Base-by-base conservation (phyloP, 30 jellyfish, hydroid and myxozoan species). In the Hydractinia echinata region DNA sequence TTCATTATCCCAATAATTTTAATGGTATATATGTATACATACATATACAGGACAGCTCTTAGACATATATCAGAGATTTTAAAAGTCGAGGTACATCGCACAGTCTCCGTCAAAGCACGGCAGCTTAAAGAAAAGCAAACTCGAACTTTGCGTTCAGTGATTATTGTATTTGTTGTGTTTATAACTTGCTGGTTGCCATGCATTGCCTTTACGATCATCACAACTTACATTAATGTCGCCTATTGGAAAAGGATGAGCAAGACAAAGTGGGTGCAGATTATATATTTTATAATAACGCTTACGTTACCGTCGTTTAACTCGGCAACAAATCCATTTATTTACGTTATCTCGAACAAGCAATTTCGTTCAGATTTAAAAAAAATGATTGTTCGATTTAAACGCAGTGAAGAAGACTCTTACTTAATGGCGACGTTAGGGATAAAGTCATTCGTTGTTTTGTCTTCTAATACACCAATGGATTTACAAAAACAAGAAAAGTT, bases 261-360 rank as follows among this genome's bases (percentile, higher is more conserved):
- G 15, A 60, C 18, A 10, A 9, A 54, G 15, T 77, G 73, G 74
- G 8, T 30, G 6, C 51, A 39, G 21, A 48, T 13, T 74, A 7
- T 49, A 13, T 74, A 74, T 48, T 54, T 77, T 5, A 44, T 77
- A 53, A 7, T 77, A 5, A 61, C 73, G 7, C 55, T 44, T 30
- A 52, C 67, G n/a, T 53, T 80, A 10, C 87, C 87, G 54, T 84
- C 87, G 7, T 61, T 80, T 48, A 80, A 80, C 53, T 80, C 87
- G 30, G 67, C 87, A 19, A 60, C 84, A 50, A 80, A 80, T 50
- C 87, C 87, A 50, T 80, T 62, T 51, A 80, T 80, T 16, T 80
- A 80, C 84, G 87, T 80, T 48, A 80, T 80, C 13, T 10, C 73
- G 15, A 80, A 80, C 70, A 66, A 61, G 67, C 84, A 66, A 51